Base-by-base conservation (phyloP, 2,888 invertebrate genomes). In the Torymus texanus region DNA sequence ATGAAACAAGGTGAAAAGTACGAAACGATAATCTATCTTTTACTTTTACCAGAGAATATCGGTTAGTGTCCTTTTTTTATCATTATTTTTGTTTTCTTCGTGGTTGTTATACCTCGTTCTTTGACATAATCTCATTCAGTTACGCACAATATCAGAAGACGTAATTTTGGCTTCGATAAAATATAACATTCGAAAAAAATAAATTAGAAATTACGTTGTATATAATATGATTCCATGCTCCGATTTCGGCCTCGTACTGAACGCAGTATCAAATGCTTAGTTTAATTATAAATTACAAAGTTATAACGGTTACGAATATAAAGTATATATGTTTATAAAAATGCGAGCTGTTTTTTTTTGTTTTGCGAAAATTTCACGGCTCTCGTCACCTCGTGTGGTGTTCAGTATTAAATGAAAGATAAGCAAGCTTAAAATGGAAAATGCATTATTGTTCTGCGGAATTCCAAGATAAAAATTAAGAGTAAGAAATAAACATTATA, bases 61-160 rank as follows among this genome's bases (percentile, higher is more conserved):
- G 1, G 41, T 41, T 41, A 41, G 41, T 41, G 8, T 41, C 41
- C 41, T 8, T n/a, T 12, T 21, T 21, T 2, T 21, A 65, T 56
- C 0, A 24, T 74, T 75, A 53, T 62, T 74, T 66, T 14, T 41
- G 10, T 65, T 59, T 56, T 59, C n/a, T 4, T 50, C 51, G 50
- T 59, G 13, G 8, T 67, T 73, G 56, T 41, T 41, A 41, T 8
- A 8, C n/a, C 61, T 63, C 14, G 29, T 56, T 21, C 13, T 56
- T 68, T 74, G 8, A 71, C 18, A 74, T 63, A 78, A 78, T 68
- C 78, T 78, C 62, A 78, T 73, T 67, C 51, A 53, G 55, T 78
- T 63, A 29, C 68, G 50, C 41, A 78, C 18, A 68, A 51, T 74
- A 68, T 67, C 12, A 73, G 16, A 65, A 70, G 63, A 55, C 29